Evolutionary conservation across 1,140 invertebrate genomes (phyloP).

Genomic region (Laupala kohalensis): DNA sequence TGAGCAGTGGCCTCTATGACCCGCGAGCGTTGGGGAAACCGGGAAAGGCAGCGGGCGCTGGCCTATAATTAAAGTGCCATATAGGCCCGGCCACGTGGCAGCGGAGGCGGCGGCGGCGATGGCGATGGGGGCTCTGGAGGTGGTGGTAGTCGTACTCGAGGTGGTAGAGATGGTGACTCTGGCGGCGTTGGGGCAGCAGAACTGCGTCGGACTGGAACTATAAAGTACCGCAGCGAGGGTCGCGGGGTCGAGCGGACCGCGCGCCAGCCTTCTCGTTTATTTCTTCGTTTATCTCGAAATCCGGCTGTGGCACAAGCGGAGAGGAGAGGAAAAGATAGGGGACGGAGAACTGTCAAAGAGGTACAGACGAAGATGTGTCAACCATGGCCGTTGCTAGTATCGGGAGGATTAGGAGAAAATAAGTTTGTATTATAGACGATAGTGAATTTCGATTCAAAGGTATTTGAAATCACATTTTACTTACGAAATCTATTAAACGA

Average conservation of each 20-base stretch:
- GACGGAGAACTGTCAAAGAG: neutral
- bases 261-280: neutral
- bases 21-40: neutral
- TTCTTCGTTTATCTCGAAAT: neutral
- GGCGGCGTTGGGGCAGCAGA: too few relatives aligned
- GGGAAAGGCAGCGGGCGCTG: neutral
- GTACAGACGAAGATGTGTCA: too few relatives aligned
- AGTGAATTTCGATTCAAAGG: too few relatives aligned
- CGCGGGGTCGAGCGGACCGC: neutral
- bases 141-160: too few relatives aligned
- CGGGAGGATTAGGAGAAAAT: too few relatives aligned
- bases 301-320: neutral
- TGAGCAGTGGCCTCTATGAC: neutral
- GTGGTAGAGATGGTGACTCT: too few relatives aligned
- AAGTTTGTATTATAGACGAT: too few relatives aligned
- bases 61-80: neutral
- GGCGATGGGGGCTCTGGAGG: too few relatives aligned
- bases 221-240: neutral
- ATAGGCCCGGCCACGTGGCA: neutral
- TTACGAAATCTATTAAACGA: too few relatives aligned
- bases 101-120: too few relatives aligned
- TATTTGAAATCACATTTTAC: too few relatives aligned
- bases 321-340: neutral
- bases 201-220: neutral
- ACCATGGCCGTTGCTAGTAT: too few relatives aligned